These are phyloP conservation scores for Micoletzkya japonica DNA, from an alignment of 2,888 invertebrate species.

Conservation along the genomic window DNA sequence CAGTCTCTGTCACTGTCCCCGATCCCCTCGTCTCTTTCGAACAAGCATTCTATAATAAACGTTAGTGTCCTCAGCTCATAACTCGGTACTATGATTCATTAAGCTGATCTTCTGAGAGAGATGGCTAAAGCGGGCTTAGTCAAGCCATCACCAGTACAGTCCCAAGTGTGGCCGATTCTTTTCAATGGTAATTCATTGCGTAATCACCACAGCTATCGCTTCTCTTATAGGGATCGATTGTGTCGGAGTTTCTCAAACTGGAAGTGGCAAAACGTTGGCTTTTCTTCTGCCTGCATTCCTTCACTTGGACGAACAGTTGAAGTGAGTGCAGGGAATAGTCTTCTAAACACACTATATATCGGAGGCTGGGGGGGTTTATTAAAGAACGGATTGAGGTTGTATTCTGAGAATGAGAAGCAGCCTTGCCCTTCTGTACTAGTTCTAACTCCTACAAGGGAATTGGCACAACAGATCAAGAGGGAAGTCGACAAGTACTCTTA, in stretches of 20 bases:
- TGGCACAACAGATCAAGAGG: conserved; percentile 87
- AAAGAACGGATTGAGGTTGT: not conserved
- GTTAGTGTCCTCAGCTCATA: conserved; percentile 25
- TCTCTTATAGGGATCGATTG: conserved; percentile 71
- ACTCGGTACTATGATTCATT: conserved; percentile 33
- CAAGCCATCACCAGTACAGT: conserved; percentile 82
- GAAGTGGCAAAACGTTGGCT: conserved; percentile 77
- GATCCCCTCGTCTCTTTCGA: conserved; percentile 40
- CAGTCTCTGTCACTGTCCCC: conserved; percentile 33
- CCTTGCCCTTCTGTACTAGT: conserved; percentile 83
- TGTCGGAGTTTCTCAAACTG: conserved; percentile 93
- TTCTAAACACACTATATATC: conserved; percentile 71
- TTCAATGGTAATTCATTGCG: conserved; percentile 67
- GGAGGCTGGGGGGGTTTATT: conserved; percentile 60
- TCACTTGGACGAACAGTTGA: conserved; percentile 83
- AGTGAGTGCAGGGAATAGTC: conserved; percentile 41
- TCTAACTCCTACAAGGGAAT: conserved; percentile 87
- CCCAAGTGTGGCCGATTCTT: conserved; percentile 90
- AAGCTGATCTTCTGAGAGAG: conserved; percentile 79
- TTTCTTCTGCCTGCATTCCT: conserved; percentile 80
- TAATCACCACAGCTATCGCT: not conserved
- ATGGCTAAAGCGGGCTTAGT: conserved; percentile 80
- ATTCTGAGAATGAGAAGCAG: conserved; percentile 29
- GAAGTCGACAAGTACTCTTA: conserved; percentile 88
- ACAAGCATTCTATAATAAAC: conserved; percentile 40